Evolutionary conservation across 2,797 vertebrate genomes (phyloP), one percentile per base, ranked within the genome.

Genomic region (Oceanodroma leucorhoa): DNA sequence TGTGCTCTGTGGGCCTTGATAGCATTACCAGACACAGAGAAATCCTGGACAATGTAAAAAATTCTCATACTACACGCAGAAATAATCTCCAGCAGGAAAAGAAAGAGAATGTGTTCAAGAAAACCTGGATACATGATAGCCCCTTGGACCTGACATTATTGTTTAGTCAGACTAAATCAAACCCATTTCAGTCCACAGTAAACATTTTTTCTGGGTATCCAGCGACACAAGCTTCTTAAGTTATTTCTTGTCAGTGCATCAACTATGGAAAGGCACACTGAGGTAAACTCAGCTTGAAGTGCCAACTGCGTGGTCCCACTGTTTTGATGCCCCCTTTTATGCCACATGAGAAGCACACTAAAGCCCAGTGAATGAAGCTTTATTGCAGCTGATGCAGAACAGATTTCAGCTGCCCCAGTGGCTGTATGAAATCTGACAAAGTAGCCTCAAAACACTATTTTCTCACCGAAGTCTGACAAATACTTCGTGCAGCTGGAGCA

Each of bases 221-320:
- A 81, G 38, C 50, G 55, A 20, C 13, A 79, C 6, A 9, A 75
- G 23, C 15, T 40, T n/a, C 57, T 43, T 57, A 48, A 70, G 6
- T 36, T 17, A 29, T 5, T 51, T 20, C 51, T 58, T 6, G 1
- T 34, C 50, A 21, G 13, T 45, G 45, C 50, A 64, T 29, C 58
- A 53, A 7, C 17, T n/a, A 11, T 21, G 34, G 60, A 38, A 62
- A 45, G 3, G 23, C 55, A 46, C 27, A 40, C 36, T 1, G 11
- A 58, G 67, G 61, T 38, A 75, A 32, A 7, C 3, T 29, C 40
- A 57, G 32, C 24, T n/a, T 20, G 16, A 45, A 23, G 46, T 26
- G 41, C 36, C 73, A 83, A 4, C 26, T 1, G 1, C 1, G 1
- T 22, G 45, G 26, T 36, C 41, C n/a, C 1, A 0, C 48, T 86